Percentiles rank a stretch among this genome's conserved stretches.
Evolutionary conservation across 2,113 vertebrate genomes (phyloP).

Genomic region (Merops nubicus): DNA sequence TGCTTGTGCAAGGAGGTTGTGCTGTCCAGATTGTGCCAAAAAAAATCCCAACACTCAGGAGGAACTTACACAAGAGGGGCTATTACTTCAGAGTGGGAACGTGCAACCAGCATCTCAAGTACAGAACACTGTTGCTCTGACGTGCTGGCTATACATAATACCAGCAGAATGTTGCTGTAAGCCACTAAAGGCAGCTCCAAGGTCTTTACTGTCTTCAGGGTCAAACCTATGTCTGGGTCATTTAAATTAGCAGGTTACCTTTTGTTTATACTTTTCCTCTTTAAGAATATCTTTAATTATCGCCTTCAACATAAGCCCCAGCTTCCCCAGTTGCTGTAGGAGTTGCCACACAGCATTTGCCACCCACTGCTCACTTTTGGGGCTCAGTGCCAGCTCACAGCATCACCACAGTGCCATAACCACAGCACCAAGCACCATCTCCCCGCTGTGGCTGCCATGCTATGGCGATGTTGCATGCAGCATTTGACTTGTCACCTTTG

Average conservation of each 20-base stretch:
- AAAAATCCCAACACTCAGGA: not conserved
- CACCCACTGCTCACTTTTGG: not conserved
- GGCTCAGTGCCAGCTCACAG: not conserved
- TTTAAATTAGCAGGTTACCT: slow-evolving; percentile 7
- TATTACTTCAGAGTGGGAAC: not conserved
- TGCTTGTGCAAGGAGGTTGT: not conserved
- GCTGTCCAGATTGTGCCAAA: not conserved
- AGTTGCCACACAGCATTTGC: not conserved
- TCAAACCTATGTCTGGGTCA: not conserved
- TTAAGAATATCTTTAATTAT: not conserved
- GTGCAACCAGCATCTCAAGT: not conserved
- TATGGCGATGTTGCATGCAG: not conserved
- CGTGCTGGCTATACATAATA: not conserved
- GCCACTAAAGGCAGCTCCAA: not conserved
- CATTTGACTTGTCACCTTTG: not conserved
- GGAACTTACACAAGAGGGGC: not conserved
- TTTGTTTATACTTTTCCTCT: not conserved
- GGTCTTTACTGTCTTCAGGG: not conserved
- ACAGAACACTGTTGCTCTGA: not conserved
- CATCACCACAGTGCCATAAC: not conserved
- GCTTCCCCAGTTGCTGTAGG: not conserved
- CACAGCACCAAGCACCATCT: not conserved
- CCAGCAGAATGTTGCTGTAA: not conserved
- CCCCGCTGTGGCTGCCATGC: not conserved
- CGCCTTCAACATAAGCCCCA: not conserved